Conservation (phyloP, 1,140 invertebrate species). For the Pseudomyrmex gracilis region DNA sequence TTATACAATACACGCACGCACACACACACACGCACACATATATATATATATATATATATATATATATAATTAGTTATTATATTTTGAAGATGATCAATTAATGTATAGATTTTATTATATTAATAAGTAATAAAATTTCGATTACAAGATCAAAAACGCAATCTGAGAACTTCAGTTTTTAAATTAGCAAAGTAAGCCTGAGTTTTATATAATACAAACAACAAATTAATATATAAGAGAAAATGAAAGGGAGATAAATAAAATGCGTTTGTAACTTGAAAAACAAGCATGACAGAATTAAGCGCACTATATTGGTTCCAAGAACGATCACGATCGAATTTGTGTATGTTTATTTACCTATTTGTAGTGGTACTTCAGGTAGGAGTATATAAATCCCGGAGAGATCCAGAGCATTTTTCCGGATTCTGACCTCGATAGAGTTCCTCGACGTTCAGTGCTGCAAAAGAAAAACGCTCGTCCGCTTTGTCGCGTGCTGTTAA, state of each 20-base stretch:
- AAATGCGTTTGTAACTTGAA: neutral
- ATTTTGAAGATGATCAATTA: no score
- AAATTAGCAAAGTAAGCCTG: neutral
- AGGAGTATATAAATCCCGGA: constrained; percentile 28
- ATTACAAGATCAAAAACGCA: neutral
- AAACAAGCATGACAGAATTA: constrained; percentile 8
- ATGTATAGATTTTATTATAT: no score
- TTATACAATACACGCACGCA: no score
- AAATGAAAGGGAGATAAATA: neutral
- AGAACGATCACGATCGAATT: constrained; percentile 27
- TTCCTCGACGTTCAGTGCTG: constrained; percentile 22
- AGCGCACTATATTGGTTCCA: constrained; percentile 26
- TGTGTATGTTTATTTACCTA: constrained; percentile 49
- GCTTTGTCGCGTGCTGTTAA: constrained; percentile 54
- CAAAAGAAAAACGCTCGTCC: constrained; percentile 42
- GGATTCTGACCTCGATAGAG: constrained; percentile 56
- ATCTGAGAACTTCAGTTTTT: neutral
- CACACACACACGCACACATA: no score
- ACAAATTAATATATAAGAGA: no score
- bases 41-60: neutral
- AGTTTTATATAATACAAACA: neutral
- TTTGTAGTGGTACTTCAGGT: constrained; percentile 62
- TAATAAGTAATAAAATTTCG: neutral
- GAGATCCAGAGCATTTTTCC: constrained; percentile 39
- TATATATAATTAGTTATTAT: no score